Evolutionary conservation across 2,797 vertebrate species (phyloP), one percentile per base, ranked within the genome.

Genomic region (Phoebastria nigripes): DNA sequence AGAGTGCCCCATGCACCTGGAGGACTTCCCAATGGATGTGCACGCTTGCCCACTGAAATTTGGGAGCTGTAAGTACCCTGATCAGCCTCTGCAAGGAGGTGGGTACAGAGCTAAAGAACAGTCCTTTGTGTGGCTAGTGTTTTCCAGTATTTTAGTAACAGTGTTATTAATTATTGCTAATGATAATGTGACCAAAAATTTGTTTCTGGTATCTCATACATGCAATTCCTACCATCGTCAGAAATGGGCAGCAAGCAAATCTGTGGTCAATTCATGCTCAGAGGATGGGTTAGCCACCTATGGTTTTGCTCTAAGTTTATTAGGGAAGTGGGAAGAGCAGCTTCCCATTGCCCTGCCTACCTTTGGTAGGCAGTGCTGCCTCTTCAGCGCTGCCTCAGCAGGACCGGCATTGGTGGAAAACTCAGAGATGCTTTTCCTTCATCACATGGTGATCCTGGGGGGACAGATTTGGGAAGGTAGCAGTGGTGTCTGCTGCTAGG

Each of bases 21-120:
- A 99, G 97, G 99, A 99, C 94, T 99, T 99, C 97, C 99, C 99
- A 3, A 99, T 99, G 99, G 99, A 99, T 51, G 99, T 99, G 62
- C 99, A 99, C 10, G 99, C 99, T 74, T 99, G 99, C 96, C 99
- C 99, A 11, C 98, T 99, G 93, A 99, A 99, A 97, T 99, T 99
- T 94, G 99, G 99, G 98, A 99, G 99, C 97, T 99, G 99, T 99
- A 98, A 98, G 99, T 99, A 94, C 70, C 81, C 51, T 41, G 25
- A 49, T 49, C 59, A 78, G 28, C 46, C 52, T 44, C 81, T 89
- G 54, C 39, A 63, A 52, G 55, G 52, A 82, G 55, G 12, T 33
- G 61, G 29, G 11, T 6, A 2, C 16, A 24, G 55, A 67, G 56
- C 28, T 91, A 15, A 73, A 39, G 56, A 51, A 33, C 44, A 70